Evolutionary conservation across 2,888 invertebrate species (phyloP).

Genomic region (Scaptomyza tumidula): DNA sequence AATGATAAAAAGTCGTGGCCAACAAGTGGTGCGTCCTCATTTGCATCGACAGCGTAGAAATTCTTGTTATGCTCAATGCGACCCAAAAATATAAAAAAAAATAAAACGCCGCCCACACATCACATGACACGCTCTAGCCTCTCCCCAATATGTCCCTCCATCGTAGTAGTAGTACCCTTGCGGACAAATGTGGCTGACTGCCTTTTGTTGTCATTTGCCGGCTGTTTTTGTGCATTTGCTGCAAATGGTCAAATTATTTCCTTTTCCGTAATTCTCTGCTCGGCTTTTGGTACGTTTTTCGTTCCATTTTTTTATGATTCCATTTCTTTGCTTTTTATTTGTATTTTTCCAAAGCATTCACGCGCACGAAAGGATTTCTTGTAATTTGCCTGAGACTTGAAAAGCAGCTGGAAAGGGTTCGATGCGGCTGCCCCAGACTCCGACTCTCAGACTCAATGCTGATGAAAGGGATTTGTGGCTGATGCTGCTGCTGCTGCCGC

Average conservation of each 20-base stretch:
- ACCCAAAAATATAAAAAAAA: constrained; percentile 48
- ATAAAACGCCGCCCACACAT: constrained; percentile 54
- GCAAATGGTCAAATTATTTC: constrained; percentile 79
- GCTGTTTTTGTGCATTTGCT: constrained; percentile 63
- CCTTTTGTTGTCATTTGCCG: constrained; percentile 68
- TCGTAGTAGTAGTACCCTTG: constrained; percentile 23
- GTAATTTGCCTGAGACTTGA: constrained; percentile 79
- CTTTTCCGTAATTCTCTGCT: constrained; percentile 73
- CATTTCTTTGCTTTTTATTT: constrained; percentile 52
- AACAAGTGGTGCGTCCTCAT: constrained; percentile 77
- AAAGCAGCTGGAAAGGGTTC: constrained; percentile 72
- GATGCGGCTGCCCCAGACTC: constrained; percentile 23
- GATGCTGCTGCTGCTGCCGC: constrained; percentile 51
- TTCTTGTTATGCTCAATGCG: constrained; percentile 56
- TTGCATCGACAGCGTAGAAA: constrained; percentile 67
- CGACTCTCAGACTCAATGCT: constrained; percentile 32
- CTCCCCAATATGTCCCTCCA: not conserved
- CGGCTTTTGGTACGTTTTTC: constrained; percentile 51
- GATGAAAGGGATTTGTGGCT: constrained; percentile 77
- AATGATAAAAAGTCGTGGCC: constrained; percentile 75
- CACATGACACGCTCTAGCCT: constrained; percentile 52
- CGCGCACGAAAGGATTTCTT: constrained; percentile 83
- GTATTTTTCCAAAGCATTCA: constrained; percentile 76
- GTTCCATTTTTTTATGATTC: constrained; percentile 43
- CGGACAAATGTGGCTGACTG: constrained; percentile 57